A percentile compares a stretch with the other conserved stretches of the same genome.
Conservation (phyloP, 2,888 invertebrate genomes). For the Lasioglossum figueresi region DNA sequence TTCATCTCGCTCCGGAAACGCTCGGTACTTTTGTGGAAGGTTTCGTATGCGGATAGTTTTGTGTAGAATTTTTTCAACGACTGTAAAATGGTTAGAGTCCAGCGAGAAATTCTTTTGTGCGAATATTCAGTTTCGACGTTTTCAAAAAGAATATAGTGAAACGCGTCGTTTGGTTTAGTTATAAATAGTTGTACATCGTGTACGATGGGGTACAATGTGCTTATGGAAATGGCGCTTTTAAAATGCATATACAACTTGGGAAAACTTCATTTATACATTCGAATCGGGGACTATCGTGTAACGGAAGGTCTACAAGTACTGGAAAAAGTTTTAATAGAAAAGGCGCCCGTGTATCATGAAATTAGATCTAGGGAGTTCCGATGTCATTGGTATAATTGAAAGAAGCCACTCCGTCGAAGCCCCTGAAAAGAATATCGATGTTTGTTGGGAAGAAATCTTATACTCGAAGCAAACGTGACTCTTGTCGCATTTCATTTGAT, state of each 20-base stretch:
- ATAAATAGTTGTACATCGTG: not conserved
- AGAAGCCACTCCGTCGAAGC: constrained; percentile 60
- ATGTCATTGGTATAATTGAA: constrained; percentile 53
- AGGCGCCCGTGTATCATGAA: constrained; percentile 30
- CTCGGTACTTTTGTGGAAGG: not conserved
- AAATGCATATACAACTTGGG: not conserved
- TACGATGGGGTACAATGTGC: not conserved
- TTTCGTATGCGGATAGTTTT: not conserved
- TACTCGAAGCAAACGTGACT: constrained; percentile 10
- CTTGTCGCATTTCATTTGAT: constrained; percentile 37
- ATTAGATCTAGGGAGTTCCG: constrained; percentile 52
- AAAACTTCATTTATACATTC: not conserved
- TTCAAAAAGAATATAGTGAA: not conserved
- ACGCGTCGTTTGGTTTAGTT: not conserved
- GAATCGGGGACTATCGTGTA: not conserved
- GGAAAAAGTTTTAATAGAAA: constrained; percentile 30
- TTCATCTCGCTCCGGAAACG: not conserved
- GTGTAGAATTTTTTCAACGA: not conserved
- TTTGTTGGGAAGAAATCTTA: constrained; percentile 23
- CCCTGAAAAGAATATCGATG: constrained; percentile 43
- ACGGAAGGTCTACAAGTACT: not conserved
- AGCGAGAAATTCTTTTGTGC: not conserved
- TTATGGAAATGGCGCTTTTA: not conserved
- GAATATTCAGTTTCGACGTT: not conserved
- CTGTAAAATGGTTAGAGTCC: not conserved